These are phyloP conservation scores for Aurelia aurita DNA, from an alignment of 30 jellyfish, hydroid and myxozoan species.

Conservation along the genomic window DNA sequence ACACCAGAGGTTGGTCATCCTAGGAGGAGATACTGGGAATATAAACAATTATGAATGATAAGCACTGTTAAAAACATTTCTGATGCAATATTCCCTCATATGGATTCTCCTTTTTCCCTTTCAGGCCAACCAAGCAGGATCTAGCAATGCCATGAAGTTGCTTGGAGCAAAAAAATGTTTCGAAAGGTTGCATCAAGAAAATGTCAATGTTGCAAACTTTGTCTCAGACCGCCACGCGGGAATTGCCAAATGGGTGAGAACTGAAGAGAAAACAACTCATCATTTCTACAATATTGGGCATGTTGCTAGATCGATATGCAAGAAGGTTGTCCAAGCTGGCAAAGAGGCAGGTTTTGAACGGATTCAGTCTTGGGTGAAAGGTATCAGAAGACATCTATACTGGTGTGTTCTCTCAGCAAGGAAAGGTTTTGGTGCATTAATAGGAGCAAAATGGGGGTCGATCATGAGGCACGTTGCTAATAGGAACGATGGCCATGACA, in stretches of 20 bases:
- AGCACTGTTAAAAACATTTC: too few relatives aligned
- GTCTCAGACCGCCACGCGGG: too few relatives aligned
- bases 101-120: too few relatives aligned
- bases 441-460: constrained; percentile 9
- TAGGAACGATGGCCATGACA: not conserved
- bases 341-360: constrained; percentile 5
- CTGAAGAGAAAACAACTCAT: not conserved
- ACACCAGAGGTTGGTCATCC: too few relatives aligned
- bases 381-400: constrained; percentile 11
- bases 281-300: constrained; percentile 9
- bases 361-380: constrained; percentile 5
- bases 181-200: not conserved
- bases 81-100: too few relatives aligned
- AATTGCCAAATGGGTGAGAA: too few relatives aligned
- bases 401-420: constrained; percentile 13
- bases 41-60: too few relatives aligned
- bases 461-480: constrained; percentile 4
- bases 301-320: constrained; percentile 2
- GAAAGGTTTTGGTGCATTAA: constrained; percentile 1
- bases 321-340: constrained; percentile 8
- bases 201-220: too few relatives aligned
- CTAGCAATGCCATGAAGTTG: too few relatives aligned
- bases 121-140: too few relatives aligned
- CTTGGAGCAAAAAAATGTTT: not conserved
- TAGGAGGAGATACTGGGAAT: not conserved